Evolutionary conservation across 2,888 invertebrate genomes (phyloP).

Genomic region (Acanthopleura granulata): DNA sequence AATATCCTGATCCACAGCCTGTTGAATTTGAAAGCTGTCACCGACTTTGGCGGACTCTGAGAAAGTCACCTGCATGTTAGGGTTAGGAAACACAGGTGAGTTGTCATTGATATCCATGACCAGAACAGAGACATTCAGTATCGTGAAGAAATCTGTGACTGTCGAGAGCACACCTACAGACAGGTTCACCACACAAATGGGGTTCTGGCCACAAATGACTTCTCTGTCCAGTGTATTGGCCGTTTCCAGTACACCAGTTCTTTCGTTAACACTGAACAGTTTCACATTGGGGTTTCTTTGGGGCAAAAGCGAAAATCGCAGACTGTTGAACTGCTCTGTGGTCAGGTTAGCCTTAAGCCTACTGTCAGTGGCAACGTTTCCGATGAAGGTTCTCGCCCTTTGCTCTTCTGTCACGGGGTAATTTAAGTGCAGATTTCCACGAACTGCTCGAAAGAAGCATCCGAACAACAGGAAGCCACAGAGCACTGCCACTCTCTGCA

Average conservation of each 20-base stretch:
- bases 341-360: not conserved
- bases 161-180: not conserved
- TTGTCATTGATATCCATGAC: slow-evolving; percentile 11
- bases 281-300: slow-evolving; percentile 10
- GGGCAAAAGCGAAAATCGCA: slow-evolving; percentile 4
- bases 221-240: slow-evolving; percentile 2
- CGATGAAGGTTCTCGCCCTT: slow-evolving; percentile 38
- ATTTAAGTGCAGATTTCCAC: not conserved
- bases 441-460: not conserved
- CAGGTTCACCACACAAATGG: not conserved
- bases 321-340: not conserved
- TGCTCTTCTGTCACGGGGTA: slow-evolving; percentile 37
- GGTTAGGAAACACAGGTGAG: not conserved
- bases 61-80: not conserved
- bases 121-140: not conserved
- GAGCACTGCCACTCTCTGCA: not conserved
- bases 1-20: not conserved
- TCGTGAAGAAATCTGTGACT: not conserved
- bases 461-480: not conserved
- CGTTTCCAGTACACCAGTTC: not conserved
- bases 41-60: not conserved
- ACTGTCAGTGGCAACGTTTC: slow-evolving; percentile 40
- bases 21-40: slow-evolving; percentile 10
- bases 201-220: slow-evolving; percentile 7
- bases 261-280: slow-evolving; percentile 4